Evolutionary conservation across 2,797 vertebrate genomes (phyloP).

Genomic region (Lutjanus campechanus): DNA sequence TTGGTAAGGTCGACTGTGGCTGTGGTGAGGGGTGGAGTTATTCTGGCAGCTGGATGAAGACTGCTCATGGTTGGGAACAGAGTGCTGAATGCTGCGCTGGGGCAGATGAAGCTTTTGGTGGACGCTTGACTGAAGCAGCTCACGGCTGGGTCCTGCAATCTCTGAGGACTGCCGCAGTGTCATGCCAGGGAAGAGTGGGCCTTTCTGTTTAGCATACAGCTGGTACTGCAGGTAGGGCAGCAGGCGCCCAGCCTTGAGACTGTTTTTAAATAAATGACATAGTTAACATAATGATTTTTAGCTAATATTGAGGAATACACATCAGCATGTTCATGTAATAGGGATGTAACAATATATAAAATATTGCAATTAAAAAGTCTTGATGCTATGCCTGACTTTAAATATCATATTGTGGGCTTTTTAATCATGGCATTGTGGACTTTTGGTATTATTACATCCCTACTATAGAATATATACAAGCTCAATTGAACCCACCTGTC

Average conservation of each 20-base stretch:
- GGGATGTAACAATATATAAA: too few relatives aligned
- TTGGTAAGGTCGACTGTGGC: slow-evolving; percentile 37
- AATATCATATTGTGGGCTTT: too few relatives aligned
- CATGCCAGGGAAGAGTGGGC: slow-evolving; percentile 88
- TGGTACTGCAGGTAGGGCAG: slow-evolving; percentile 94
- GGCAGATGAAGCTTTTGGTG: slow-evolving; percentile 62
- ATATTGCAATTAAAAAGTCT: too few relatives aligned
- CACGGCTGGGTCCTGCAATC: slow-evolving; percentile 85
- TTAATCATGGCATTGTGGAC: too few relatives aligned
- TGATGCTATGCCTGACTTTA: too few relatives aligned
- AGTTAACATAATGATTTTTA: neutral
- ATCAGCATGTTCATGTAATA: neutral
- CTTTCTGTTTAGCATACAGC: slow-evolving; percentile 95
- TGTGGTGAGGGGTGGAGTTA: slow-evolving; percentile 35
- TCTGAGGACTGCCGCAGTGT: slow-evolving; percentile 75
- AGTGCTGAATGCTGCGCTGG: slow-evolving; percentile 44
- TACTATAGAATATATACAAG: neutral
- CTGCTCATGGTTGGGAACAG: slow-evolving; percentile 41
- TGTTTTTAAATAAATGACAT: slow-evolving; percentile 73
- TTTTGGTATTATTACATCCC: too few relatives aligned
- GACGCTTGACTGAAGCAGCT: slow-evolving; percentile 40
- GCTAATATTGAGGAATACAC: neutral
- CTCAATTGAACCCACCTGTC: slow-evolving; percentile 89
- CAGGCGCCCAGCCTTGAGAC: slow-evolving; percentile 93
- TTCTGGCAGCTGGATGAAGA: slow-evolving; percentile 42